phyloP scores from a whole-genome alignment of 30 jellyfish, hydroid and myxozoan species.

The Sanderia malayensis region DNA sequence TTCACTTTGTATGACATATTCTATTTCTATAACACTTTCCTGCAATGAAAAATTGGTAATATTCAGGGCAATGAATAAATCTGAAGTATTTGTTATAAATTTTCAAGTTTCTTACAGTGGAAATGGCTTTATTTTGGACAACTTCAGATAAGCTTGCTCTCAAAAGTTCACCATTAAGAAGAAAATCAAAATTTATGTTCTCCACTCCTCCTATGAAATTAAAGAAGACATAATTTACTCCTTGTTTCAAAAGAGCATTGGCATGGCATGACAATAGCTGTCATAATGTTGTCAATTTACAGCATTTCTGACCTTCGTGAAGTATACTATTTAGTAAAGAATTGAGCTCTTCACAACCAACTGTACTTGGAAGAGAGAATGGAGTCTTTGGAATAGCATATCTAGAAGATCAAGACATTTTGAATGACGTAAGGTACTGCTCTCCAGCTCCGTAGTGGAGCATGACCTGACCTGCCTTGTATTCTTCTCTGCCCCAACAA shows the following conservation, averaged over 20 bases:
- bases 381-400: slow-evolving; percentile 64
- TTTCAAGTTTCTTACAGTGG: slow-evolving; percentile 76
- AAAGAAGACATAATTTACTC: background rate
- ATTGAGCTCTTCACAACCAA: slow-evolving; percentile 74
- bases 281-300: too few relatives aligned
- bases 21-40: slow-evolving; percentile 92
- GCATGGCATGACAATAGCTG: too few relatives aligned
- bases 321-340: slow-evolving; percentile 70
- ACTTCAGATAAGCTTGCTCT: slow-evolving; percentile 59
- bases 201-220: slow-evolving; percentile 38
- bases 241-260: too few relatives aligned
- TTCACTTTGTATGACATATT: slow-evolving; percentile 71
- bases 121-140: slow-evolving; percentile 34
- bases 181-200: slow-evolving; percentile 55
- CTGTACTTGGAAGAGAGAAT: slow-evolving; percentile 70
- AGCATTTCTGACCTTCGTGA: slow-evolving; percentile 44
- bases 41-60: background rate
- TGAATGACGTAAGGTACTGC: too few relatives aligned
- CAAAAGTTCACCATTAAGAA: slow-evolving; percentile 62
- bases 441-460: too few relatives aligned
- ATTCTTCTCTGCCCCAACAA: background rate
- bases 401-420: background rate
- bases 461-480: background rate
- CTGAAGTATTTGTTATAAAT: too few relatives aligned
- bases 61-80: too few relatives aligned